Conservation (phyloP, 2,888 invertebrate species). For the Leptinotarsa tumamoca region DNA sequence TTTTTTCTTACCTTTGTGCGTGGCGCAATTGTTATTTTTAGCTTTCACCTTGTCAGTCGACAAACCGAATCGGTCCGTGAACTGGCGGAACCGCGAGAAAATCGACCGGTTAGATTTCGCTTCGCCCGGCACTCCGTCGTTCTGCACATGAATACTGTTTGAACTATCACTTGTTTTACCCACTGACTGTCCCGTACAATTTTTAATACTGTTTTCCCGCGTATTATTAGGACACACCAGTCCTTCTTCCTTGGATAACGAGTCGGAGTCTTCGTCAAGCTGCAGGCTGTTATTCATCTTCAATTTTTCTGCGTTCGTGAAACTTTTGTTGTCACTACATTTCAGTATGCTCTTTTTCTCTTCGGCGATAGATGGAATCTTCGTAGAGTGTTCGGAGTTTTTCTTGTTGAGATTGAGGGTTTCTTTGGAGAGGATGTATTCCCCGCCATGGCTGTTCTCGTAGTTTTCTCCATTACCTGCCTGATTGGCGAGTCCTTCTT, state of each 20-base stretch:
- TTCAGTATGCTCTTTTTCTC: conserved; percentile 64
- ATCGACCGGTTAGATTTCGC: conserved; percentile 64
- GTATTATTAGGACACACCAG: conserved; percentile 47
- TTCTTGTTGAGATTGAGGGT: conserved; percentile 63
- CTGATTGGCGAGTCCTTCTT: conserved; percentile 50
- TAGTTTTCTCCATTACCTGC: conserved; percentile 48
- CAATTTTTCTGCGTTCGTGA: conserved; percentile 55
- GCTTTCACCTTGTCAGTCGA: conserved; percentile 64
- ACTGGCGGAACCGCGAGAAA: conserved; percentile 68
- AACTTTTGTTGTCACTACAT: conserved; percentile 52
- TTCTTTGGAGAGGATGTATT: conserved; percentile 62
- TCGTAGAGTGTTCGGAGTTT: conserved; percentile 63
- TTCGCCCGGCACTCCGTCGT: conserved; percentile 57
- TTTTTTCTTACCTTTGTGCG: conserved; percentile 51
- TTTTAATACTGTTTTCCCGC: conserved; percentile 52
- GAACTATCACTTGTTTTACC: conserved; percentile 51
- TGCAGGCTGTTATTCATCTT: conserved; percentile 53
- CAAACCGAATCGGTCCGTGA: conserved; percentile 69
- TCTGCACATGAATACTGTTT: conserved; percentile 55
- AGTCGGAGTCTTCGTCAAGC: conserved; percentile 38
- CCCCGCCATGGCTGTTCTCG: conserved; percentile 47
- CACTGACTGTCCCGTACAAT: conserved; percentile 44
- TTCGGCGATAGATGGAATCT: conserved; percentile 54
- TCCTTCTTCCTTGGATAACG: conserved; percentile 36
- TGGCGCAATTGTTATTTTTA: conserved; percentile 58